Conservation (phyloP, 2,888 invertebrate genomes). For the Tupiocoris notatus region DNA sequence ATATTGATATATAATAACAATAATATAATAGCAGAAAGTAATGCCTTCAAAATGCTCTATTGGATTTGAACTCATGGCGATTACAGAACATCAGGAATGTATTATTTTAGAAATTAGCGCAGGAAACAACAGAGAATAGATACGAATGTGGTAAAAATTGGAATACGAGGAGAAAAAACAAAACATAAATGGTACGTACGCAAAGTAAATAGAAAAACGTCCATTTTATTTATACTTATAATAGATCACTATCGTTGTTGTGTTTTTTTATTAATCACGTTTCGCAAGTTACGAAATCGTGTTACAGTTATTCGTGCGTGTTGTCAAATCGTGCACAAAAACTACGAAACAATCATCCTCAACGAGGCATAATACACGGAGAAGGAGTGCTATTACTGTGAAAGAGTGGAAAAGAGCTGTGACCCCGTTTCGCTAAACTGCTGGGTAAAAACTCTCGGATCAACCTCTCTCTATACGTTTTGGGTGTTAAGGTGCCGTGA, state of each 20-base stretch:
- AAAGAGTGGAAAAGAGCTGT: background rate
- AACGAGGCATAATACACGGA: background rate
- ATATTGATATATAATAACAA: too few relatives aligned
- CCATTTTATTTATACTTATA: too few relatives aligned
- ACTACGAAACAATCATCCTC: background rate
- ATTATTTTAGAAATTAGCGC: too few relatives aligned
- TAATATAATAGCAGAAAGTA: too few relatives aligned
- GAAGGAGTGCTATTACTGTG: background rate
- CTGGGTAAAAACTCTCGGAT: background rate
- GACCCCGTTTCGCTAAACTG: background rate
- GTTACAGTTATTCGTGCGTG: background rate
- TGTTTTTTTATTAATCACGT: background rate
- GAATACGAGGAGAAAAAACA: too few relatives aligned
- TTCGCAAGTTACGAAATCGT: background rate
- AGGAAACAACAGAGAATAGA: too few relatives aligned
- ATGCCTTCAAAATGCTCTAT: too few relatives aligned
- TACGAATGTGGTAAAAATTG: too few relatives aligned
- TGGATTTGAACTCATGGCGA: too few relatives aligned
- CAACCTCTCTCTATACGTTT: background rate
- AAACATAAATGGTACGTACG: background rate
- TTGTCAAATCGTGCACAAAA: background rate
- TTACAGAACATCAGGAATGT: too few relatives aligned
- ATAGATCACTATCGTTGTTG: too few relatives aligned
- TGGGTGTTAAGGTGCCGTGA: background rate
- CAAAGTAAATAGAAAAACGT: background rate